These are phyloP conservation scores for Hirundo rustica DNA, from an alignment of 2,797 vertebrate species.

Conservation along the genomic window DNA sequence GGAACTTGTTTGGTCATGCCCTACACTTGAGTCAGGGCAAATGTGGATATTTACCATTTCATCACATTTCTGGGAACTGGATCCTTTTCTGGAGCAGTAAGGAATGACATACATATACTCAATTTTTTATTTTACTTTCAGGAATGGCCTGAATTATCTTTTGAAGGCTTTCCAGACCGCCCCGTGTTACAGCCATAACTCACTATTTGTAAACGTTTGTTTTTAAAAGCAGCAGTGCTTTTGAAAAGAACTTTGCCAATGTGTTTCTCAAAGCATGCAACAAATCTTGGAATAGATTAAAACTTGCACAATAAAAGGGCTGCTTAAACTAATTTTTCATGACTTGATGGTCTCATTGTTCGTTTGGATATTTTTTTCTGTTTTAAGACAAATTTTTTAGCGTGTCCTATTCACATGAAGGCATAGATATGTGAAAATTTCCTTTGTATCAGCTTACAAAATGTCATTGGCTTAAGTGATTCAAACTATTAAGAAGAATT, in stretches of 20 bases:
- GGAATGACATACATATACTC: neutral
- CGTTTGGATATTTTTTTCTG: neutral
- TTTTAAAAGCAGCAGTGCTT: neutral
- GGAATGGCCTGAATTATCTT: neutral
- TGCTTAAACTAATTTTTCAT: neutral
- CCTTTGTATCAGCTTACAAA: neutral
- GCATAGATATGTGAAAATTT: neutral
- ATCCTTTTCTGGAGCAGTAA: neutral
- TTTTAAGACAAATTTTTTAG: neutral
- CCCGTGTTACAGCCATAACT: neutral
- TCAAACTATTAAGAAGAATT: neutral
- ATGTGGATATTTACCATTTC: neutral
- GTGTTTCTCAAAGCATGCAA: neutral
- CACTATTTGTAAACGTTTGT: neutral
- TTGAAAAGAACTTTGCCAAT: neutral
- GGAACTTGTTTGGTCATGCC: neutral
- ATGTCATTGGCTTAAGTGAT: neutral
- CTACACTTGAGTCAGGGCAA: neutral
- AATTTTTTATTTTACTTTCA: neutral
- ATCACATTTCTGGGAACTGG: neutral
- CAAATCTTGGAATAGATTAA: neutral
- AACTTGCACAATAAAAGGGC: neutral
- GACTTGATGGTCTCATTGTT: neutral
- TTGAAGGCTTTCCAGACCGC: conserved; percentile 19
- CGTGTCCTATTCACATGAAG: neutral